These are phyloP conservation scores for Anguilla rostrata DNA, from an alignment of 2,113 vertebrate species.

Conservation along the genomic window DNA sequence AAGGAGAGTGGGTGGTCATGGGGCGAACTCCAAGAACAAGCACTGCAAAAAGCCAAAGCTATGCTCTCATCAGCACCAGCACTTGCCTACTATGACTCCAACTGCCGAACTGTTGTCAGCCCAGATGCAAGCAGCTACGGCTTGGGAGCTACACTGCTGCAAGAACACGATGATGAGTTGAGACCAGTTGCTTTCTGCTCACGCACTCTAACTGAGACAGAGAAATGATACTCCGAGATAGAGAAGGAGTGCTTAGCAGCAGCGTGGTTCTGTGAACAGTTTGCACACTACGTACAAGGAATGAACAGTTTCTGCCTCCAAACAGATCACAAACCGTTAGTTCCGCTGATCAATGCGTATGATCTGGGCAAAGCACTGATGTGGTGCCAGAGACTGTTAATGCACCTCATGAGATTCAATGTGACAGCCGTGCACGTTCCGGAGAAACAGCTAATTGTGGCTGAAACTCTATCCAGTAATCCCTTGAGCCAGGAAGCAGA, in stretches of 20 bases:
- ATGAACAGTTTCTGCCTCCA: constrained; percentile 20
- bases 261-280: constrained; percentile 19
- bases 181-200: constrained; percentile 21
- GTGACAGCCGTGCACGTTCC: constrained; percentile 15
- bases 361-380: constrained; percentile 26
- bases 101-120: constrained; percentile 24
- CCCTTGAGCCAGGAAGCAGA: not conserved
- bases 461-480: constrained; percentile 12
- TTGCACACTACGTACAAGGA: not conserved
- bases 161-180: not conserved
- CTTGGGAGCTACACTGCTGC: constrained; percentile 16
- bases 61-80: constrained; percentile 25
- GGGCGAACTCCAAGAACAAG: constrained; percentile 13
- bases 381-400: constrained; percentile 24
- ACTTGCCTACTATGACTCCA: constrained; percentile 12
- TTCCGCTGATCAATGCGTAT: constrained; percentile 24
- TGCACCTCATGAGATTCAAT: constrained; percentile 30
- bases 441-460: constrained; percentile 21
- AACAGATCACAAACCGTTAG: constrained; percentile 33
- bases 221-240: constrained; percentile 6
- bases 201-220: constrained; percentile 19
- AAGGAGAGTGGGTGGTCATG: constrained; percentile 9
- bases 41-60: constrained; percentile 16
- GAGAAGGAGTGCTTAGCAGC: constrained; percentile 25
- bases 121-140: constrained; percentile 28